Evolutionary conservation across 2,797 vertebrate genomes (phyloP), one percentile per base, ranked within the genome.

Genomic region (Sciurus carolinensis): DNA sequence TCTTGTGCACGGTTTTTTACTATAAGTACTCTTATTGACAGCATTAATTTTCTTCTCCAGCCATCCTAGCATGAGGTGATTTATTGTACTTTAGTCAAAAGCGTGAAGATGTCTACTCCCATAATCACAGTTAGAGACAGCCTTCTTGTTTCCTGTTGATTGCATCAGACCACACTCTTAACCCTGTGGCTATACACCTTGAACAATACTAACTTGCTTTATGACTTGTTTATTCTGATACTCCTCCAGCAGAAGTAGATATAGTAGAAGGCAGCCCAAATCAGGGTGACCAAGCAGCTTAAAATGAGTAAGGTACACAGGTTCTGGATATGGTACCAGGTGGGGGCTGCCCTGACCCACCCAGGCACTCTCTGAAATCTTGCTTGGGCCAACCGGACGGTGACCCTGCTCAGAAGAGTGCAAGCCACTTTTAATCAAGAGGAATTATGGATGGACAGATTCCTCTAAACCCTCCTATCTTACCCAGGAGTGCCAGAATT

Each of bases 141-240:
- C 81, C 94, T 82, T 75, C 72, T 98, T 91, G 99, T 77, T 99
- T 99, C 95, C 98, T 98, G 98, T 98, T 97, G 98, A 99, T 99
- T 5, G 99, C 98, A 98, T 99, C 98, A 83, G 98, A 98, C 99
- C 98, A 99, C 77, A 99, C 98, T 98, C 99, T 99, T 94, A 99
- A 96, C 93, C 98, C 99, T 99, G 92, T 91, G 99, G 99, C 86
- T 99, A 99, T 94, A 99, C 98, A 33, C 98, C 96, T 95, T 99
- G 98, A 94, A 98, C 87, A 92, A 99, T 95, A 82, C 98, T 98
- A 90, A 98, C 97, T 96, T 98, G 97, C 96, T 99, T 99, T 90
- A 98, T 11, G 36, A 90, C 92, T 97, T 99, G 99, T 57, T 98
- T 97, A 91, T 98, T 98, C 95, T 98, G 59, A 8, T 62, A 62